Base-by-base conservation (phyloP, 2,888 invertebrate genomes). In the Melolontha melolontha region DNA sequence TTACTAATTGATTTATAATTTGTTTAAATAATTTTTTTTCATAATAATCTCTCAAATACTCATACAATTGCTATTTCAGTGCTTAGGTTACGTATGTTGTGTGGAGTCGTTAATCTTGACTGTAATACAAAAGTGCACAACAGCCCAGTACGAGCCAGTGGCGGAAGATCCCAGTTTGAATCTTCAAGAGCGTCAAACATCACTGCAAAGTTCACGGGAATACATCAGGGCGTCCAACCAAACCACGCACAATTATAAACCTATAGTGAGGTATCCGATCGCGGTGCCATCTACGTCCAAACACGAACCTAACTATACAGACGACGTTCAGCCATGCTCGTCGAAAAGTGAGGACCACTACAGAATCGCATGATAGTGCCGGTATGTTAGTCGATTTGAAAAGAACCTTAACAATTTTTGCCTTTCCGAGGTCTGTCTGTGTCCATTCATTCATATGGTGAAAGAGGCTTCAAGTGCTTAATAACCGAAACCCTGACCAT, bases 131-230 rank as follows among this genome's bases (percentile, higher is more conserved):
- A 84, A 85, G 75, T 88, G 86, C 81, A 85, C 86, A 73, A 85
- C 84, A 75, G 85, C 85, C 75, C 85, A 86, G 75, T 89, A 89
- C 78, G 86, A 87, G 73, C 88, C 87, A 68, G 88, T 89, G 68
- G 87, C 86, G 73, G 89, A 89, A 79, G 89, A 89, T 79, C 87
- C 87, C 69, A 88, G 88, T 80, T 84, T 87, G 73, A 85, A 85
- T 80, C 84, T 86, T 78, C 84, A 81, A 72, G 85, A 81, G 73
- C 82, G 79, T 65, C 84, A 78, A 75, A 74, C 66, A 68, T 82
- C 81, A 66, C 80, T 80, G 34, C 76, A 74, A 63, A 75, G 76
- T 71, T 80, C 82, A 40, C 81, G 81, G 0, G 78, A 81, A 68
- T 81, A 81, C 72, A 59, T 47, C 47, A 59, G 44, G 16, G 42